Evolutionary conservation across 2,888 invertebrate species (phyloP).

Genomic region (Hypomecis atomaria): DNA sequence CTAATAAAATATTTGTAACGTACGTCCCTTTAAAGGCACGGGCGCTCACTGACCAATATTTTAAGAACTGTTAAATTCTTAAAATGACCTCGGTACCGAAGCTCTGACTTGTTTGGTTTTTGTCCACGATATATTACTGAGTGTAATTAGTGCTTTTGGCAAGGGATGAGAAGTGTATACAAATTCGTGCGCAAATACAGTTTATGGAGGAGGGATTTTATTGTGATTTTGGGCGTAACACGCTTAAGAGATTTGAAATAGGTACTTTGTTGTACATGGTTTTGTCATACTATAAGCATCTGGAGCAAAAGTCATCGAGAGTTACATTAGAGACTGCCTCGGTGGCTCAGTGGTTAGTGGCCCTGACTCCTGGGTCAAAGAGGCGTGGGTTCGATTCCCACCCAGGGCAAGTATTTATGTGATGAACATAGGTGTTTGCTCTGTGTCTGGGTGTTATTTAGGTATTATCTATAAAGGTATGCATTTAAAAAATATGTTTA

Average conservation of each 20-base stretch:
- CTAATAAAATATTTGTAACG: constrained; percentile 61
- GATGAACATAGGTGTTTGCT: no score
- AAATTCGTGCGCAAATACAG: constrained; percentile 38
- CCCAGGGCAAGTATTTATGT: no score
- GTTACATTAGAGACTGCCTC: no score
- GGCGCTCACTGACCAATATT: constrained; percentile 41
- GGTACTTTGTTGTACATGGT: not conserved
- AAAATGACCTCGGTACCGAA: constrained; percentile 12
- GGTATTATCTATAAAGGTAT: no score
- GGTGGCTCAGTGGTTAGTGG: no score
- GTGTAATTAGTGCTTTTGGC: constrained; percentile 67
- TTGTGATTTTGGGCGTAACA: constrained; percentile 37
- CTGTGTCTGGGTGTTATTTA: no score
- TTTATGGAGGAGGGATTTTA: constrained; percentile 31
- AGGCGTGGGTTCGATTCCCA: no score
- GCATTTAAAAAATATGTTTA: no score
- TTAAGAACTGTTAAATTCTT: constrained; percentile 34
- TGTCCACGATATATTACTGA: constrained; percentile 59
- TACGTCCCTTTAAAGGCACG: constrained; percentile 50
- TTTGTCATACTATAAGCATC: not conserved
- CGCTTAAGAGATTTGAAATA: constrained; percentile 26
- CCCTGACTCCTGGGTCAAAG: no score
- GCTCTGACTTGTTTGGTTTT: constrained; percentile 42
- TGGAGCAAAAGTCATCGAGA: no score
- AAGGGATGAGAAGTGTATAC: constrained; percentile 52